Conservation (phyloP, 2,797 vertebrate species). For the Bucorvus abyssinicus region DNA sequence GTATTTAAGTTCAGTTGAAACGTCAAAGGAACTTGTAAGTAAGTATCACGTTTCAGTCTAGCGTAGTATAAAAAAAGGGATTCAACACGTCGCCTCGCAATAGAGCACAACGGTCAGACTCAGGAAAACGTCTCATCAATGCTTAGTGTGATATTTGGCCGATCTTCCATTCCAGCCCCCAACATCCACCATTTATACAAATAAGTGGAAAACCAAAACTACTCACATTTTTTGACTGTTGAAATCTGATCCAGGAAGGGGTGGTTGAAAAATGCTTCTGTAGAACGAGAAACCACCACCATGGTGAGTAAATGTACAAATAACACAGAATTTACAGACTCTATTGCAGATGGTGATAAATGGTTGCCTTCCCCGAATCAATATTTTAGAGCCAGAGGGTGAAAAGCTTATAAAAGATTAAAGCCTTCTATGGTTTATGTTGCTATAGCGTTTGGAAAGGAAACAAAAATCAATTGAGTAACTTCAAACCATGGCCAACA, state of each 20-base stretch:
- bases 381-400: slow-evolving; percentile 2
- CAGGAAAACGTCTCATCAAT: background rate
- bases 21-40: slow-evolving; percentile 27
- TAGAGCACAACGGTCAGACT: background rate
- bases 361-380: slow-evolving; percentile 18
- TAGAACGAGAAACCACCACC: slow-evolving; percentile 49
- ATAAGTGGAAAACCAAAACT: background rate
- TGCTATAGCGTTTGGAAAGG: slow-evolving; percentile 7
- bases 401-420: slow-evolving; percentile 41
- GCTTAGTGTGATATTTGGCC: background rate
- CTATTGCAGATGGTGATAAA: background rate
- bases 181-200: background rate
- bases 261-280: slow-evolving; percentile 93
- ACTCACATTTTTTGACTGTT: slow-evolving; percentile 93
- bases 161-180: background rate
- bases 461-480: slow-evolving; percentile 10
- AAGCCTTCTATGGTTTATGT: background rate
- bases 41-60: background rate
- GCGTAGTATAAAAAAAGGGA: background rate
- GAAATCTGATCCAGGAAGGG: slow-evolving; percentile 90
- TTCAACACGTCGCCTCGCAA: slow-evolving; percentile 3
- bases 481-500: slow-evolving; percentile 19
- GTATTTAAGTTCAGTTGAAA: slow-evolving; percentile 10
- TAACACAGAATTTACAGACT: background rate
- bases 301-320: background rate